Evolutionary conservation across 2,888 invertebrate genomes (phyloP).

Genomic region (Himalopsyche anomala): DNA sequence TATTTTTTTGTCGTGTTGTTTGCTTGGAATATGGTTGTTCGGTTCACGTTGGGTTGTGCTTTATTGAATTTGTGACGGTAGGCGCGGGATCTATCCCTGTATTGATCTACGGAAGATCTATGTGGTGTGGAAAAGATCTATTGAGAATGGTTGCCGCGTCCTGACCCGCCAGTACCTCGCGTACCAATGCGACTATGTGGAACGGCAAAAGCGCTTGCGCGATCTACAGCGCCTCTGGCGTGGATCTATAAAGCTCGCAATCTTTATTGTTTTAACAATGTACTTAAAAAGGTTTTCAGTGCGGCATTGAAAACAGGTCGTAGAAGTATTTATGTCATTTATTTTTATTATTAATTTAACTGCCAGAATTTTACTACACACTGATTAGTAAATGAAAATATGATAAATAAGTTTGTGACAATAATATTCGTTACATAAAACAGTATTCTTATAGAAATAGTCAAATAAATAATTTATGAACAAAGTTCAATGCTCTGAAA

Average conservation of each 20-base stretch:
- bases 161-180: conserved; percentile 68
- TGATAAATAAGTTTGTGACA: no score
- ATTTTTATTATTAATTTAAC: no score
- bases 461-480: no score
- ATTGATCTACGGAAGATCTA: conserved; percentile 43
- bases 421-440: no score
- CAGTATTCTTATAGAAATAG: no score
- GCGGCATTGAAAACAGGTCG: neutral
- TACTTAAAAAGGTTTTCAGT: conserved; percentile 23
- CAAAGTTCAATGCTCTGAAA: no score
- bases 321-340: no score
- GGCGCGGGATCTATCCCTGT: conserved; percentile 23
- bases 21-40: neutral
- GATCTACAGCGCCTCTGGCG: conserved; percentile 69
- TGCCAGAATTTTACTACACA: no score
- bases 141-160: conserved; percentile 68
- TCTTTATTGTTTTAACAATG: conserved; percentile 40
- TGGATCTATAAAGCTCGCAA: conserved; percentile 60
- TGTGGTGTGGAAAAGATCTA: conserved; percentile 64
- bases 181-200: conserved; percentile 77
- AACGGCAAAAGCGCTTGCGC: conserved; percentile 74
- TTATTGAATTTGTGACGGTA: neutral
- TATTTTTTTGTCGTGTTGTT: neutral
- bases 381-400: no score
- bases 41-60: neutral